Evolutionary conservation across 1,140 invertebrate genomes (phyloP).

Genomic region (Caenorhabditis remanei): DNA sequence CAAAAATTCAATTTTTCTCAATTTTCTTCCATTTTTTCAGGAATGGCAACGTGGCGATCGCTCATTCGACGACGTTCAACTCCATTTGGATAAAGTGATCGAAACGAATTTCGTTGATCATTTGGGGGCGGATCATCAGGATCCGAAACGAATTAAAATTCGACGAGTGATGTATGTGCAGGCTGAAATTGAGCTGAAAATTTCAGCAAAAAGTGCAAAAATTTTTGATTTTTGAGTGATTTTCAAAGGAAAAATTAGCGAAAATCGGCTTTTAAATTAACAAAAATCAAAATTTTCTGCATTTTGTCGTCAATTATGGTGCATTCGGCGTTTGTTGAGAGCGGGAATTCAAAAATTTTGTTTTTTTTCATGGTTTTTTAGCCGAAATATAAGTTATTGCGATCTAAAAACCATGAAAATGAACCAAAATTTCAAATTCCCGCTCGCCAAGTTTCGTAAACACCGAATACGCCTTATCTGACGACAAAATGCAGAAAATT

Average conservation of each 20-base stretch:
- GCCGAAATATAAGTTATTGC: too few relatives aligned
- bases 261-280: too few relatives aligned
- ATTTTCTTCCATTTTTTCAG: background rate
- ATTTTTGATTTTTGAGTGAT: background rate
- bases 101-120: slow-evolving; percentile 10
- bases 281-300: too few relatives aligned
- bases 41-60: slow-evolving; percentile 14
- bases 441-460: too few relatives aligned
- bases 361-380: too few relatives aligned
- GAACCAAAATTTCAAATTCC: too few relatives aligned
- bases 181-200: background rate
- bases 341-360: background rate
- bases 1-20: background rate
- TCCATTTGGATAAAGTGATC: slow-evolving; percentile 34
- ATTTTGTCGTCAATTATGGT: too few relatives aligned
- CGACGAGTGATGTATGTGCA: background rate
- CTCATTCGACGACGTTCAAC: background rate
- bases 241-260: background rate
- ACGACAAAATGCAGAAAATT: too few relatives aligned
- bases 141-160: slow-evolving; percentile 9
- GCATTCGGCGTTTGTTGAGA: too few relatives aligned
- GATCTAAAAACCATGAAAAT: too few relatives aligned
- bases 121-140: background rate
- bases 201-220: background rate
- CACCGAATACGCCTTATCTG: too few relatives aligned